phyloP scores from a whole-genome alignment of 2,113 vertebrate species.

The Todiramphus chloris region DNA sequence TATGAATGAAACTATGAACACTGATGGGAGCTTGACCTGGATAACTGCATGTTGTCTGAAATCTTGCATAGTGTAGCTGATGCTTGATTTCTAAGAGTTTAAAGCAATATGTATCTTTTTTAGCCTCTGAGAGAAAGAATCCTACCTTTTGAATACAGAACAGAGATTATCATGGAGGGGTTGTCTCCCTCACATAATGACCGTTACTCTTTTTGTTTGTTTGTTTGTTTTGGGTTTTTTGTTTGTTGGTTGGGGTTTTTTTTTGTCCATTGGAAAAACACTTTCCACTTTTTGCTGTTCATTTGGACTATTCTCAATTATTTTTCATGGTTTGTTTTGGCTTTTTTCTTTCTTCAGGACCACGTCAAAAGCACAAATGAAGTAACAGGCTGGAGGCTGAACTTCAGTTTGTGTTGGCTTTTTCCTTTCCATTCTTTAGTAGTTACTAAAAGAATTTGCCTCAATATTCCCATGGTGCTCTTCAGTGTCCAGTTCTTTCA shows the following conservation, averaged over 20 bases:
- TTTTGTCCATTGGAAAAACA: neutral
- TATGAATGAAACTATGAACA: neutral
- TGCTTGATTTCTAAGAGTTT: neutral
- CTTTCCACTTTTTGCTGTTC: neutral
- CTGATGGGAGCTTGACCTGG: neutral
- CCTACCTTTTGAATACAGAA: neutral
- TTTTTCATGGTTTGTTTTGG: neutral
- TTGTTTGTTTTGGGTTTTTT: neutral
- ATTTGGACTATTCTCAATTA: neutral
- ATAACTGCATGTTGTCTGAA: neutral
- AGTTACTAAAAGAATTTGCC: neutral
- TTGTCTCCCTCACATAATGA: neutral
- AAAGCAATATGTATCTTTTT: neutral
- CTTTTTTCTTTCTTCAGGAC: neutral
- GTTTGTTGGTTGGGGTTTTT: neutral
- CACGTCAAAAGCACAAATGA: neutral
- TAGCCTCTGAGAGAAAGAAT: neutral
- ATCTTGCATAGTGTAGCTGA: neutral
- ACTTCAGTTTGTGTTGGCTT: neutral
- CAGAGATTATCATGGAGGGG: neutral
- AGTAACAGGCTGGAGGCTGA: neutral
- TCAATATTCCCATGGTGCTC: neutral
- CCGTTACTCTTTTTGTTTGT: neutral
- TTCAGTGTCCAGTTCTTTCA: constrained; percentile 7
- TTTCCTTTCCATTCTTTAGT: neutral